Evolutionary conservation across 2,888 invertebrate genomes (phyloP), one percentile per base, ranked within the genome.

Genomic region (Cryptus armator): DNA sequence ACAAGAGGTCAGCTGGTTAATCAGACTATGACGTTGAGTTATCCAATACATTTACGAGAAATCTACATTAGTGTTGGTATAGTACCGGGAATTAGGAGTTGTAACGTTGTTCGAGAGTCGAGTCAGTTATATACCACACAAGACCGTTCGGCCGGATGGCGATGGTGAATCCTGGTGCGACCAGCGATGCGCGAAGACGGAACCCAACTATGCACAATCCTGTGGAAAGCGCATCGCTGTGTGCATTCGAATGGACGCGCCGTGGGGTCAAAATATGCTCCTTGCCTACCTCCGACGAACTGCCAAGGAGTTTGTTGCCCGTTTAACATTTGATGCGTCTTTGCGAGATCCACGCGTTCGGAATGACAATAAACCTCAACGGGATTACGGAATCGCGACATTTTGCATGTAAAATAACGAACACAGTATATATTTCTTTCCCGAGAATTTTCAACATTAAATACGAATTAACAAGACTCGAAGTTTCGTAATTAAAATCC

Each of bases 21-120:
- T 89, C 87, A 87, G 90, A 89, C 87, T 90, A 88, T 90, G 87
- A 90, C 87, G 88, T 68, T 24, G 24, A 24, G 24, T 24, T 85
- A 77, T 72, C 72, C 71, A 74, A 62, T 46, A 16, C 4, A 44
- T 62, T n/a, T 62, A 32, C 56, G 19, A 29, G 74, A 12, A 29
- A 29, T n/a, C 76, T 79, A 79, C 64, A 81, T 83, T 78, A 43
- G 70, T 62, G 53, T 62, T 56, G 10, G 44, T 24, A 24, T 75
- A 12, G 37, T 46, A 59, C 51, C 56, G 51, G 75, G 59, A 44
- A 70, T 75, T 53, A 10, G 46, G 46, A 59, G 62, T 29, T 46
- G 14, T 32, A 16, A 7, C 3, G 29, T 29, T 29, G 29, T 37
- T 48, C 2, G 37, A 37, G 76, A 76, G 51, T 51, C 37, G 51